phyloP scores from a whole-genome alignment of 2,797 vertebrate genomes.

The Myotis pilosus region DNA sequence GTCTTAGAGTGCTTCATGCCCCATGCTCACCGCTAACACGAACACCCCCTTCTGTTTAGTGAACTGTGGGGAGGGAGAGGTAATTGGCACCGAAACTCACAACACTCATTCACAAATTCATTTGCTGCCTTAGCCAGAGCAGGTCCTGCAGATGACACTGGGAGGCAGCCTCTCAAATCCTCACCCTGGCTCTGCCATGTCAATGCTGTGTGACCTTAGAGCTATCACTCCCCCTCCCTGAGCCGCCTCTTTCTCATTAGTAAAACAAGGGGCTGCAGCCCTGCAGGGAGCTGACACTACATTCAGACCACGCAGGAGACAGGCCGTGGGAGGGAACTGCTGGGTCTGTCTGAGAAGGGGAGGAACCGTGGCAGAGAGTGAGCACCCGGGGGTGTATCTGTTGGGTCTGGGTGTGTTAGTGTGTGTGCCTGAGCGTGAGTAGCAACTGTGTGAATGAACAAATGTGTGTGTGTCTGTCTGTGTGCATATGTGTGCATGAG shows the following conservation, averaged over 20 bases:
- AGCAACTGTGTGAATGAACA: neutral
- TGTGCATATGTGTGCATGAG: neutral
- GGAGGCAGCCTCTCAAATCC: neutral
- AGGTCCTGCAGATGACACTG: neutral
- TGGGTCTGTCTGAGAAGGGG: neutral
- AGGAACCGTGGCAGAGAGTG: neutral
- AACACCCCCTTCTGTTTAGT: neutral
- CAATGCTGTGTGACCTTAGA: neutral
- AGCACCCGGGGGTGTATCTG: neutral
- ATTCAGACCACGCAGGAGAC: neutral
- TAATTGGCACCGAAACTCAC: neutral
- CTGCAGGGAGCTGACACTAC: neutral
- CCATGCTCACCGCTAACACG: neutral
- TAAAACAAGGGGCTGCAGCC: neutral
- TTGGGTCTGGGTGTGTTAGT: neutral
- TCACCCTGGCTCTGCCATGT: neutral
- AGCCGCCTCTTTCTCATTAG: neutral
- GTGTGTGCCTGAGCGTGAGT: neutral
- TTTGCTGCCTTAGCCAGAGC: neutral
- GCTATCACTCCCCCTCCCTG: neutral
- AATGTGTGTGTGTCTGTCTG: neutral
- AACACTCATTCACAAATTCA: neutral
- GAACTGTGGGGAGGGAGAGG: neutral
- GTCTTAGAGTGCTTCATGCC: neutral
- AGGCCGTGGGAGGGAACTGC: neutral